Conservation (phyloP, 2,797 vertebrate species). For the Parauchenoglanis ngamensis region DNA sequence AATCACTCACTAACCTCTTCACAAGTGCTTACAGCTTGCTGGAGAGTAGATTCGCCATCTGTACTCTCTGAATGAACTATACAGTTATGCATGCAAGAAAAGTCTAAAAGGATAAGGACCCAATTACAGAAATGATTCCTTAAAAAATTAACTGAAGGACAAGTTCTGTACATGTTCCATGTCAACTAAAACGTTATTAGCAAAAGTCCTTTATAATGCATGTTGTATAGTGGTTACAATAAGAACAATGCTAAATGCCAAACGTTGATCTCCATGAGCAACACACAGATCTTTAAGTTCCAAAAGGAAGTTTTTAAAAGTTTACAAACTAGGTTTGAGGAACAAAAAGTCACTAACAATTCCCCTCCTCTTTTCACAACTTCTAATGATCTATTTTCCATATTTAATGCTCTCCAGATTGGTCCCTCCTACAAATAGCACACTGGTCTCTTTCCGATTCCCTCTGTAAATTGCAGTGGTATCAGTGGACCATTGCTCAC, state of each 20-base stretch:
- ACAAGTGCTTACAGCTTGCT: background rate
- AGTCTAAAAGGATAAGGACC: background rate
- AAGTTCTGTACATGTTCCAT: background rate
- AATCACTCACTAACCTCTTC: background rate
- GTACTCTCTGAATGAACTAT: background rate
- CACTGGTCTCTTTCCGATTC: conserved; percentile 51
- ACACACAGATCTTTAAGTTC: background rate
- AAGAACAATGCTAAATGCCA: background rate
- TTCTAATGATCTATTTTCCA: conserved; percentile 57
- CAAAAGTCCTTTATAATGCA: conserved; percentile 12
- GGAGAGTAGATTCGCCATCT: background rate
- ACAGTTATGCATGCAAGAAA: background rate
- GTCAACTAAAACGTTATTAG: background rate
- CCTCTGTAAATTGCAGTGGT: conserved; percentile 41
- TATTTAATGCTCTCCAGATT: conserved; percentile 54
- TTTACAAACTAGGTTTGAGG: conserved; percentile 48
- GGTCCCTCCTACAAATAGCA: conserved; percentile 57
- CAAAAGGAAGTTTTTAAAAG: conserved; percentile 4
- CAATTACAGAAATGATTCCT: background rate
- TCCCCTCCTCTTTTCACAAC: conserved; percentile 29
- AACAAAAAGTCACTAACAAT: conserved; percentile 17
- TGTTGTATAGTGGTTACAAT: background rate
- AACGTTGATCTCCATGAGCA: background rate
- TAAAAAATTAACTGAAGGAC: background rate
- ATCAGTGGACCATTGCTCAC: conserved; percentile 50